Percentiles rank a stretch among this genome's conserved stretches.
phyloP scores from a whole-genome alignment of 2,113 vertebrate species.

The Podilymbus podiceps region DNA sequence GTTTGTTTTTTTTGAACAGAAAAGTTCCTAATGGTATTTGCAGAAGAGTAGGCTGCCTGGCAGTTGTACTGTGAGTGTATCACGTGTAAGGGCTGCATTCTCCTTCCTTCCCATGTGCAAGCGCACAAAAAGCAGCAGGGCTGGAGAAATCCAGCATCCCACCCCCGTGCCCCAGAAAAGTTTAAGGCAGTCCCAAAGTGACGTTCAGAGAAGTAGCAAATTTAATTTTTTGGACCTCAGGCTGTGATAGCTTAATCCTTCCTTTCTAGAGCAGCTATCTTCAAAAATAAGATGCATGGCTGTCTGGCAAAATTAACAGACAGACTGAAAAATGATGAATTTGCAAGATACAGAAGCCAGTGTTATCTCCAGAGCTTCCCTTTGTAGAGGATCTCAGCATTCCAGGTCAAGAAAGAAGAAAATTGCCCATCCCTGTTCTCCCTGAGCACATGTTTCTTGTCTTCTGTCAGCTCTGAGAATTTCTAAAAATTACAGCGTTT shows the following conservation, averaged over 20 bases:
- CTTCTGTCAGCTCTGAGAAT: neutral
- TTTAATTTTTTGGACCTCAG: slow-evolving; percentile 35
- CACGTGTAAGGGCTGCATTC: neutral
- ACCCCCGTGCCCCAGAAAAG: neutral
- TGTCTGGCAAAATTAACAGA: slow-evolving; percentile 14
- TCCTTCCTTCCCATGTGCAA: neutral
- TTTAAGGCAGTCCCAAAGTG: slow-evolving; percentile 55
- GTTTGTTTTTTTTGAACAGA: neutral
- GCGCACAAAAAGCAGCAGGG: neutral
- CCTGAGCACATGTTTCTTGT: neutral
- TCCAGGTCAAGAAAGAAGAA: neutral
- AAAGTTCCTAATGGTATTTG: slow-evolving; percentile 24
- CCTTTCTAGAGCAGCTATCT: neutral
- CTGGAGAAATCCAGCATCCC: neutral
- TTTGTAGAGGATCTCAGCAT: neutral
- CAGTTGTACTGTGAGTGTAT: neutral
- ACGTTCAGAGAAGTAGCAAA: slow-evolving; percentile 30
- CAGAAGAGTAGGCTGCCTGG: neutral
- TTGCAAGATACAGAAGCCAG: neutral
- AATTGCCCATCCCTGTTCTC: neutral
- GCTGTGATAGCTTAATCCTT: slow-evolving; percentile 40
- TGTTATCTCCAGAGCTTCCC: neutral
- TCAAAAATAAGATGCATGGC: slow-evolving; percentile 6
- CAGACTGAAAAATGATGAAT: neutral
- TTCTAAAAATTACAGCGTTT: neutral